A percentile compares a stretch with the other conserved stretches of the same genome.
phyloP scores from a whole-genome alignment of 2,797 vertebrate genomes.

The Macroramphosus scolopax region DNA sequence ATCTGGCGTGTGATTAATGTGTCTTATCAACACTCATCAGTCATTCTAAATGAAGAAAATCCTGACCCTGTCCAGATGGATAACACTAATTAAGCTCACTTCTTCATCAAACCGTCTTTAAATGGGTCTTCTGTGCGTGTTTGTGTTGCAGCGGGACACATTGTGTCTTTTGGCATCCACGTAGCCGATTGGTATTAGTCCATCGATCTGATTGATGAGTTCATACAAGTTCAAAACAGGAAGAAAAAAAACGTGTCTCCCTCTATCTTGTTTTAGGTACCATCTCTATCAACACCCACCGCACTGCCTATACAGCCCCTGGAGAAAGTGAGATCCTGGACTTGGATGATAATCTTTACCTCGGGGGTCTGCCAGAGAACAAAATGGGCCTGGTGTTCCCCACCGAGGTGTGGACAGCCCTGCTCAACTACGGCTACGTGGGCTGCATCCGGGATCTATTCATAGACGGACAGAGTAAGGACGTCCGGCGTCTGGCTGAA shows the following conservation, averaged over 20 bases:
- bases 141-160: conserved; percentile 16
- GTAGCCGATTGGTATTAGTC: conserved; percentile 6
- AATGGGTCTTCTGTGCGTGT: conserved; percentile 25
- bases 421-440: conserved; percentile 97
- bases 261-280: conserved; percentile 81
- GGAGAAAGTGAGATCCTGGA: conserved; percentile 98
- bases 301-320: conserved; percentile 92
- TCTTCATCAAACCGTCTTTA: conserved; percentile 64
- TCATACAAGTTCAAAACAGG: background rate
- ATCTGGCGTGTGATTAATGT: conserved; percentile 69
- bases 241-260: conserved; percentile 6
- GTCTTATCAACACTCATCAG: conserved; percentile 71
- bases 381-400: conserved; percentile 92
- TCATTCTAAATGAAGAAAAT: conserved; percentile 72
- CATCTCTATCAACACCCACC: conserved; percentile 94
- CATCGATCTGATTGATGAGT: conserved; percentile 7
- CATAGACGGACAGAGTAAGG: conserved; percentile 97
- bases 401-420: conserved; percentile 96
- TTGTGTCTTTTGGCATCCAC: conserved; percentile 5
- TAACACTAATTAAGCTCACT: conserved; percentile 71
- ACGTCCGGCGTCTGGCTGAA: conserved; percentile 94
- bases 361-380: conserved; percentile 96
- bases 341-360: conserved; percentile 93
- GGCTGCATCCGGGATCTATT: conserved; percentile 98
- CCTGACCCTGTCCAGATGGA: conserved; percentile 66